Base-by-base conservation (phyloP, 2,113 vertebrate genomes). In the Engraulis encrasicolus region DNA sequence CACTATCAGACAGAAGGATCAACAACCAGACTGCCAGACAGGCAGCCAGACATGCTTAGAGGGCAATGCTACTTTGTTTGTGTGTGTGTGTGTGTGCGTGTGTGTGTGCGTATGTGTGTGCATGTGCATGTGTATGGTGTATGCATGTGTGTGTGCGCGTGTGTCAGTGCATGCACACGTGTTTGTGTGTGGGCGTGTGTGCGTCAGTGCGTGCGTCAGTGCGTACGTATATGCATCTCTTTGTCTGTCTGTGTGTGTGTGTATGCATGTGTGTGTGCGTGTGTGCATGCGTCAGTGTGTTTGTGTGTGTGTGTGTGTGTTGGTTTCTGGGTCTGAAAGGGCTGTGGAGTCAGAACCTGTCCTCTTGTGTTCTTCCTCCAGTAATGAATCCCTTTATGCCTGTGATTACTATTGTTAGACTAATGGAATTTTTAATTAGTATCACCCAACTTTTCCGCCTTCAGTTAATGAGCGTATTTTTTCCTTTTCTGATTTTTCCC, bases 391-490 rank as follows among this genome's bases (percentile, higher is more conserved):
- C 61, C 87, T 91, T 89, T 86, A 85, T 91, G 89, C 86, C 90
- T 93, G 88, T 87, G 88, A 94, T 92, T 91, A 86, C 85, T 89
- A 90, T 93, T 94, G 90, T 92, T 91, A 83, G 85, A 78, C 81
- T 92, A 94, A 93, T 95, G 89, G 82, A 34, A 89, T 93, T 94
- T 94, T 92, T 93, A 93, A 94, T 95, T 93, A 94, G 85, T 89
- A 91, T 91, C 86, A 89, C 82, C 88, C 87, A 88, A 88, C 87
- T 87, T 91, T 84, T 54, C 37, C 23, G 58, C 77, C 85, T 88
- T 78, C 83, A 91, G 89, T 92, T 92, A 92, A 92, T 81, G 81
- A 87, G 79, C 74, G 50, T 85, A 87, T 78, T 66, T 78, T 66
- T 48, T 78, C 84, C 40, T 71, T 74, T 90, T 89, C 78, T 82